Percentiles rank a stretch among this genome's conserved stretches.
These are phyloP conservation scores for Neosilurus mollespiculum DNA, from an alignment of 2,797 vertebrate species.

Conservation along the genomic window DNA sequence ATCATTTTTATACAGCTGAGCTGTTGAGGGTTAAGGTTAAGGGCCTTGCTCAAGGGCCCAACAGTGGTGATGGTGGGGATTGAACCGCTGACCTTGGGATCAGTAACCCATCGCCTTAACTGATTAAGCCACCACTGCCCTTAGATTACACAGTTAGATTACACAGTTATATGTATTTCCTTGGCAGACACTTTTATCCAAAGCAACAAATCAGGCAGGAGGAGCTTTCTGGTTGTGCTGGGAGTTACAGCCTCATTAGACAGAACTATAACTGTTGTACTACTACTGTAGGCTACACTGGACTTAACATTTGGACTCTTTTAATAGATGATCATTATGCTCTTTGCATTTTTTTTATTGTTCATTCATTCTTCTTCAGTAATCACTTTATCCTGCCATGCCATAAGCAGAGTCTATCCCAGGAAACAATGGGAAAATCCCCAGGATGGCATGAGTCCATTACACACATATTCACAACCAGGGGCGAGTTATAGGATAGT, in stretches of 20 bases:
- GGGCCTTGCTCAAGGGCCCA: too few species aligned
- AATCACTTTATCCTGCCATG: background rate
- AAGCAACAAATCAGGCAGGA: constrained; percentile 17
- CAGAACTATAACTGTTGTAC: background rate
- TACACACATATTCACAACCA: background rate
- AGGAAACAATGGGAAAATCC: background rate
- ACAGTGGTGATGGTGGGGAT: too few species aligned
- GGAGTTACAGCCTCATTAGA: background rate
- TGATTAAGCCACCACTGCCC: too few species aligned
- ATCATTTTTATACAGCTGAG: too few species aligned
- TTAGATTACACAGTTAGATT: background rate
- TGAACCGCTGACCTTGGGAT: too few species aligned
- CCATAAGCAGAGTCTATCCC: background rate
- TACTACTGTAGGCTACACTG: background rate
- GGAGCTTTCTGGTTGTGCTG: background rate
- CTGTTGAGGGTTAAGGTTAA: too few species aligned
- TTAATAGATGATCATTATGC: background rate
- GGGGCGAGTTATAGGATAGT: background rate
- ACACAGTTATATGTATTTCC: background rate
- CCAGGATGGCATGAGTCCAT: background rate
- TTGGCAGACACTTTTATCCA: background rate
- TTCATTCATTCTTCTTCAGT: background rate
- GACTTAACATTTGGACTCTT: background rate
- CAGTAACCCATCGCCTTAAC: too few species aligned
- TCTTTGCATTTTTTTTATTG: background rate